Evolutionary conservation across 2,113 vertebrate species (phyloP).

Genomic region (Dromaius novaehollandiae): DNA sequence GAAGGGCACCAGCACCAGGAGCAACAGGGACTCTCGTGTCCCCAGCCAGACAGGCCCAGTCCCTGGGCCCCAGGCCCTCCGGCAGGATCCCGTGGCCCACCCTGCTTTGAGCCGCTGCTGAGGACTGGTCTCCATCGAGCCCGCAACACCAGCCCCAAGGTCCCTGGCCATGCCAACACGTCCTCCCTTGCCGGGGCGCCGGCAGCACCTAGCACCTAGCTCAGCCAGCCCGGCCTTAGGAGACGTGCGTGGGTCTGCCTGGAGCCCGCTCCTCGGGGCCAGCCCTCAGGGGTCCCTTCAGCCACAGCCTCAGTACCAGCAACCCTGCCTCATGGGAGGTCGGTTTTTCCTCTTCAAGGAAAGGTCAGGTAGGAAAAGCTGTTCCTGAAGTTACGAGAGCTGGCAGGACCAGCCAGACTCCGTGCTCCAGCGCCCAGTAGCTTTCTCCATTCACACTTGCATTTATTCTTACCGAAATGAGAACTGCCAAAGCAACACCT

Average conservation of each 20-base stretch:
- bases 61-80: background rate
- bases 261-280: background rate
- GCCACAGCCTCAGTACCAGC: background rate
- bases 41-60: background rate
- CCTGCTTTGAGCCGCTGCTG: background rate
- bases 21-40: background rate
- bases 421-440: background rate
- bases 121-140: background rate
- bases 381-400: background rate
- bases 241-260: background rate
- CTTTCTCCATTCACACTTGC: background rate
- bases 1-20: background rate
- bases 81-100: background rate
- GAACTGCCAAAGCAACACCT: background rate
- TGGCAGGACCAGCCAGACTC: background rate
- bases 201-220: background rate
- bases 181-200: background rate
- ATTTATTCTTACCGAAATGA: constrained; percentile 15
- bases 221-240: background rate
- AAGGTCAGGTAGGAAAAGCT: background rate
- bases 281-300: background rate
- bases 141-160: background rate
- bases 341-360: background rate
- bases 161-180: background rate
- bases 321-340: background rate